Conservation (phyloP, 2,888 invertebrate species). For the Sepioteuthis lessoniana region DNA sequence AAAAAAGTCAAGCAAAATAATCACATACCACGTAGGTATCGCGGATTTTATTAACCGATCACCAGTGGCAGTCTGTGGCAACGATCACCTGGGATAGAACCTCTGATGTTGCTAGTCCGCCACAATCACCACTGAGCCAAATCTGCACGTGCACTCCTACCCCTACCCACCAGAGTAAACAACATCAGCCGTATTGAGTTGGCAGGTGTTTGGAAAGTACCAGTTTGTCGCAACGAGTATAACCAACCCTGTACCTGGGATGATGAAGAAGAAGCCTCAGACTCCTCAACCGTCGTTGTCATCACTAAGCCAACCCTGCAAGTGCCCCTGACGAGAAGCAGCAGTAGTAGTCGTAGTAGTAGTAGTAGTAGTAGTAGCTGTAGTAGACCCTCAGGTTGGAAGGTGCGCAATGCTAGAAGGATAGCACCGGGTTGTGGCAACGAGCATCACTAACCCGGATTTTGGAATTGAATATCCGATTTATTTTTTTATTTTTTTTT, state of each 20-base stretch:
- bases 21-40: no score
- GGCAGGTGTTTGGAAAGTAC: slow-evolving; percentile 7
- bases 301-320: slow-evolving; percentile 12
- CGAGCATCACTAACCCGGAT: background rate
- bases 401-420: slow-evolving; percentile 18
- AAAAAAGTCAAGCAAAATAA: no score
- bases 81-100: no score
- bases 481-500: no score
- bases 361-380: background rate
- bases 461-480: background rate
- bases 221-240: background rate
- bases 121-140: no score
- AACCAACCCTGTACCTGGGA: background rate
- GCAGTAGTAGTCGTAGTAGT: background rate
- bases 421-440: slow-evolving; percentile 20
- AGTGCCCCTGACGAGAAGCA: background rate
- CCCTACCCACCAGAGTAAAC: background rate
- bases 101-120: no score
- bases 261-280: background rate
- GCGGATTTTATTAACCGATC: no score
- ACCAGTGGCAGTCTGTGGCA: no score
- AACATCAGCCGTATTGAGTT: background rate
- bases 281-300: background rate
- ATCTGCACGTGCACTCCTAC: no score
- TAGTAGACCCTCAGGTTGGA: slow-evolving; percentile 33